Evolutionary conservation across 2,113 vertebrate genomes (phyloP).

Genomic region (Seriola quinqueradiata): DNA sequence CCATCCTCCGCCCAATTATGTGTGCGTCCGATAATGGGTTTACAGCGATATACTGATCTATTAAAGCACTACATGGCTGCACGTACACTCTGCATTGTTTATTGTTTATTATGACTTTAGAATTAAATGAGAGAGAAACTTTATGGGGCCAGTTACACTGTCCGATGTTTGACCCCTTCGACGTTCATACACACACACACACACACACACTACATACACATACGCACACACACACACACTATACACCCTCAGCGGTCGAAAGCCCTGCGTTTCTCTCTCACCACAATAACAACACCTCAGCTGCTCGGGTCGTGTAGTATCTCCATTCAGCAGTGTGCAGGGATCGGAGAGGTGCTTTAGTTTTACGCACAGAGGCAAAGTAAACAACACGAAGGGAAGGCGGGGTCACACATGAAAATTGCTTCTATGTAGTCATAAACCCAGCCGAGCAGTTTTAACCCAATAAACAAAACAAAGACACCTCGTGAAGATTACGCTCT

Average conservation of each 20-base stretch:
- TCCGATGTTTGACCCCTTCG: background rate
- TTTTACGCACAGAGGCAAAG: constrained; percentile 32
- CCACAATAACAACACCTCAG: background rate
- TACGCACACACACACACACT: background rate
- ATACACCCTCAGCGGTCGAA: background rate
- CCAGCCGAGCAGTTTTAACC: background rate
- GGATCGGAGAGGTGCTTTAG: background rate
- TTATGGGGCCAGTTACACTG: background rate
- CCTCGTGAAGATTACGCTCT: background rate
- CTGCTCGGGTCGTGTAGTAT: background rate
- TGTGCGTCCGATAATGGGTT: background rate
- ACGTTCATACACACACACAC: background rate
- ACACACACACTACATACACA: too few relatives aligned
- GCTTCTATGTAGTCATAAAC: background rate
- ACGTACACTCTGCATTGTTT: background rate
- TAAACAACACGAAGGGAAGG: background rate
- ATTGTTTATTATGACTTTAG: background rate
- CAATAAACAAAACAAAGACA: background rate
- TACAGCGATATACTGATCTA: background rate
- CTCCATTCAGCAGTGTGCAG: background rate
- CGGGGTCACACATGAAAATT: background rate
- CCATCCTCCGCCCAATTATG: background rate
- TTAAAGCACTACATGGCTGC: background rate
- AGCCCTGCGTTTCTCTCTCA: background rate
- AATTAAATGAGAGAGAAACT: background rate